phyloP scores from a whole-genome alignment of 2,888 invertebrate genomes.

The Luffia ferchaultella region DNA sequence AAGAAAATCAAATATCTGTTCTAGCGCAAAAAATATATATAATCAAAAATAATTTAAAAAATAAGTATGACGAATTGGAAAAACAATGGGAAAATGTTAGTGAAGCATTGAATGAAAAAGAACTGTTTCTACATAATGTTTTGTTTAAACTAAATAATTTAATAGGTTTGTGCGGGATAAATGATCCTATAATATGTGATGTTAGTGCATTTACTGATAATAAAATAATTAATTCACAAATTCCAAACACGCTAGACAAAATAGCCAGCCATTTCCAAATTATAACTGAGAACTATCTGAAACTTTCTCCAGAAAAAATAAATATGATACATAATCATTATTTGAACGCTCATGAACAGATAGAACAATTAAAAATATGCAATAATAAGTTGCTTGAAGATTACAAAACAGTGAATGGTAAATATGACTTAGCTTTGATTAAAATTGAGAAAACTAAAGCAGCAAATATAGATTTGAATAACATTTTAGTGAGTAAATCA shows the following conservation, averaged over 20 bases:
- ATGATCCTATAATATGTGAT: too few species aligned
- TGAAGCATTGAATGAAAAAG: conserved; percentile 26
- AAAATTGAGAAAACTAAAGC: background rate
- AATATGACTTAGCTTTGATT: background rate
- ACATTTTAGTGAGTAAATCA: background rate
- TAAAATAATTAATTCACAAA: too few species aligned
- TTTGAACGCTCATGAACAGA: too few species aligned
- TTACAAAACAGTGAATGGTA: background rate
- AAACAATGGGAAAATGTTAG: conserved; percentile 28
- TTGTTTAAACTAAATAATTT: too few species aligned
- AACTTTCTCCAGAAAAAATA: too few species aligned
- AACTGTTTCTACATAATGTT: too few species aligned
- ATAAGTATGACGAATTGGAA: conserved; percentile 29
- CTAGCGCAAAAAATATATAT: background rate
- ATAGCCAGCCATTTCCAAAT: too few species aligned
- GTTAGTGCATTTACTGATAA: too few species aligned
- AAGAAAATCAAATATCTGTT: background rate
- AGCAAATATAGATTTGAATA: conserved; percentile 1
- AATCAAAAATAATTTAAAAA: conserved; percentile 25
- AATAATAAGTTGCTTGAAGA: background rate
- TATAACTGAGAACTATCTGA: too few species aligned
- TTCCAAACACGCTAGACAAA: too few species aligned
- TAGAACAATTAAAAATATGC: conserved; percentile 21
- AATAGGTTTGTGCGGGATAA: too few species aligned
- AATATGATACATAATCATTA: too few species aligned